Base-by-base conservation (phyloP, 2,113 vertebrate species). In the Oreochromis spilurus region DNA sequence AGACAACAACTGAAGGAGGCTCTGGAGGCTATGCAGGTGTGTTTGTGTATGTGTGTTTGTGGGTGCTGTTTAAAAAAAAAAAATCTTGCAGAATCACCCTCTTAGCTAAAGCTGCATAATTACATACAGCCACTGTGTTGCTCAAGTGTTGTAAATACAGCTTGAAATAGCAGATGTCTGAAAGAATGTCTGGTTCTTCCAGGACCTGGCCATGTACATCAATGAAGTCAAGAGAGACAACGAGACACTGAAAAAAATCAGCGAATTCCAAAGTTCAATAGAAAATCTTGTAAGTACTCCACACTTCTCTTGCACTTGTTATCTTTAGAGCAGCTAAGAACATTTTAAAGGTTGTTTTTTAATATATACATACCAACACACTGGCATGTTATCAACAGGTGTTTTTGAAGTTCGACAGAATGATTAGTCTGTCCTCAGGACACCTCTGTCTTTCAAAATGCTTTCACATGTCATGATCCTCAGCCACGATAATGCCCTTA, bases 151-250 rank as follows among this genome's bases (percentile, higher is more conserved):
- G 7, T 54, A 58, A 53, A 52, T 79, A 55, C 48, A 53, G 36
- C 17, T 9, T 86, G 57, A 86, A 57, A 83, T 54, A 60, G 84
- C 84, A 86, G 53, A 83, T 90, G 88, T 91, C 88, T 86, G 29
- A 85, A 80, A 36, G 87, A 86, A 19, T 6, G 19, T 83, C 86
- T 82, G 3, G n/a, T 5, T 82, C 17, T 83, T 86, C 84, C 58
- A 99, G 99, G 99, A 99, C 94, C 92, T 99, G 96, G 98, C 98
- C 12, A 99, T 99, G 98, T 99, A 99, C 93, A 99, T 99, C 92
- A 99, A 99, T 0, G 98, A 99, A 85, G 98, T 99, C 6, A 99
- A 99, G 88, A 96, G 99, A 85, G 99, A 99, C 95, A 99, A 99
- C 14, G 99, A 99, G 94, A 99, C 99, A 1, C 91, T 99, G 90